phyloP scores from a whole-genome alignment of 2,888 invertebrate species.

The Physocephala rufipes region DNA sequence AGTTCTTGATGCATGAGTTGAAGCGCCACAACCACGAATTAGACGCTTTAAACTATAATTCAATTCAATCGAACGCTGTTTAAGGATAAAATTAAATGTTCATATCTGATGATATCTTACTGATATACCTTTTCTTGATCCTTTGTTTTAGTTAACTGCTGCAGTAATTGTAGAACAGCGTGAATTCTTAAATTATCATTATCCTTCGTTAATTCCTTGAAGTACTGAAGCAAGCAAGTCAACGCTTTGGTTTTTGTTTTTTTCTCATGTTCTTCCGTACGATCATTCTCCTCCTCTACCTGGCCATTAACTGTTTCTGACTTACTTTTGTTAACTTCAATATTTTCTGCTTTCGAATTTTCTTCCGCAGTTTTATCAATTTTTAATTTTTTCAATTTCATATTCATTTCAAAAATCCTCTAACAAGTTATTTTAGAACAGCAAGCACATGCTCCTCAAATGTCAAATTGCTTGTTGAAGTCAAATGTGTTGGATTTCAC shows the following conservation, averaged over 20 bases:
- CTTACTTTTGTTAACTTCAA: constrained; percentile 32
- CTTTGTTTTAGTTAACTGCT: constrained; percentile 49
- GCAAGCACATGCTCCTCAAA: constrained; percentile 3
- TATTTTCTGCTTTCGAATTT: not conserved
- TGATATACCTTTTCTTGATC: constrained; percentile 51
- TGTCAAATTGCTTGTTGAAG: not conserved
- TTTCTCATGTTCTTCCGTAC: constrained; percentile 19
- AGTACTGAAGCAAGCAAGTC: constrained; percentile 51
- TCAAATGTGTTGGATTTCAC: no score
- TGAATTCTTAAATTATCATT: constrained; percentile 50
- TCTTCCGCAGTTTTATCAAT: not conserved
- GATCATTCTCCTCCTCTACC: constrained; percentile 4
- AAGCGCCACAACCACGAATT: constrained; percentile 77
- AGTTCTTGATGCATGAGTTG: constrained; percentile 71
- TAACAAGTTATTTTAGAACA: no score
- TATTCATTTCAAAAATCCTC: not conserved
- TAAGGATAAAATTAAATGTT: constrained; percentile 52
- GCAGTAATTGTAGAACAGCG: constrained; percentile 50
- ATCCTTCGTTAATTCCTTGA: constrained; percentile 53
- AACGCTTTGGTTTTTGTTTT: constrained; percentile 47
- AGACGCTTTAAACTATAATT: constrained; percentile 75
- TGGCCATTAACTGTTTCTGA: constrained; percentile 16
- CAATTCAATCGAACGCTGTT: constrained; percentile 70
- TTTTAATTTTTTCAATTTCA: not conserved
- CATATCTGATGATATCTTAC: no score